Conservation (phyloP, 2,888 invertebrate genomes). For the Nudaria mundana region DNA sequence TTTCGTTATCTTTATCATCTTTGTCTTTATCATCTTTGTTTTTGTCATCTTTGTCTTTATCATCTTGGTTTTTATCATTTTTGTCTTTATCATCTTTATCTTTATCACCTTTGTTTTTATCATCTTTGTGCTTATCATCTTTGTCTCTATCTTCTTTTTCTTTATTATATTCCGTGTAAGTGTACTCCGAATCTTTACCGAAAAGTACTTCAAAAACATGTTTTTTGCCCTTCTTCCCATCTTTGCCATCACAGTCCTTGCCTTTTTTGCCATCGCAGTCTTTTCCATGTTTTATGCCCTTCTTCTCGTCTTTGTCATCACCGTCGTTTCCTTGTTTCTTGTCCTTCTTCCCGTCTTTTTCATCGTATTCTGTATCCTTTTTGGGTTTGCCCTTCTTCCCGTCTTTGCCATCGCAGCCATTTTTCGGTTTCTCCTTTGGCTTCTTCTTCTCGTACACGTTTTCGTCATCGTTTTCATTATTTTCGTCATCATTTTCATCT, state of each 20-base stretch:
- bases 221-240: background rate
- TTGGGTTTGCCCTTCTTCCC: too few species aligned
- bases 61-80: background rate
- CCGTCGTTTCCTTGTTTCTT: too few species aligned
- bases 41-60: background rate
- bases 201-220: too few species aligned
- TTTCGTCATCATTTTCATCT: background rate
- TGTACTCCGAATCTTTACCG: too few species aligned
- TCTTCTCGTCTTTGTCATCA: background rate
- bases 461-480: background rate
- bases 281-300: background rate
- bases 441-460: too few species aligned
- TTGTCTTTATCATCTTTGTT: background rate
- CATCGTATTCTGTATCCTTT: background rate
- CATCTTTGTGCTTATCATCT: background rate
- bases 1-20: background rate
- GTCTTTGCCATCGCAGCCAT: background rate
- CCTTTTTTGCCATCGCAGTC: background rate
- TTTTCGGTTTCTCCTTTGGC: background rate
- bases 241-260: background rate
- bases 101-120: background rate
- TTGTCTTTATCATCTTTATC: background rate
- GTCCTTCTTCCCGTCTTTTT: background rate
- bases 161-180: too few species aligned
- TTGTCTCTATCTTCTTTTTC: too few species aligned